Conservation (phyloP, 2,113 vertebrate genomes). For the Percopsis transmontana region DNA sequence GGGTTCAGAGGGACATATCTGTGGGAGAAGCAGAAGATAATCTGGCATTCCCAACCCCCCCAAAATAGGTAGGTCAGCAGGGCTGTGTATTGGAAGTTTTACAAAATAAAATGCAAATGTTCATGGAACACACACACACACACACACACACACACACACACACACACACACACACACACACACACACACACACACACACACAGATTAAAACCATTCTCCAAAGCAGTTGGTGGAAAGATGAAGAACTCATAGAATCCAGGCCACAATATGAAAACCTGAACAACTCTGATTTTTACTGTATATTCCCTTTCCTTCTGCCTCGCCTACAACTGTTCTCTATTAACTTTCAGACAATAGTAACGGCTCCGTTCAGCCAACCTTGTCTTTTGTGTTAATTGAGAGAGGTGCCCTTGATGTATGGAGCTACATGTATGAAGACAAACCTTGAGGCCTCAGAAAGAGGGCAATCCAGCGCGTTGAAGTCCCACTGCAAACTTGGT, state of each 20-base stretch:
- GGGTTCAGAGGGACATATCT: neutral
- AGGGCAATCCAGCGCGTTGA: conserved; percentile 12
- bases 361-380: conserved; percentile 1
- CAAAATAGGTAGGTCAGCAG: conserved; percentile 33
- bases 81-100: conserved; percentile 14
- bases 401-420: conserved; percentile 40
- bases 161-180: conserved; percentile 6
- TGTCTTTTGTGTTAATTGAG: conserved; percentile 31
- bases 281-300: conserved; percentile 1
- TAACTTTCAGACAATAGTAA: conserved; percentile 2
- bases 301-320: conserved; percentile 15
- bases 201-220: conserved; percentile 55
- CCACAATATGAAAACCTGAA: conserved; percentile 16
- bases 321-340: neutral
- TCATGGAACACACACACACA: conserved; percentile 29
- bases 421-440: conserved; percentile 30
- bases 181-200: conserved; percentile 18
- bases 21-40: conserved; percentile 20
- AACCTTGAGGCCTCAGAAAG: conserved; percentile 23
- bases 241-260: conserved; percentile 7
- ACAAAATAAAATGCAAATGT: conserved; percentile 38
- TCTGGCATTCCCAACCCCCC: conserved; percentile 5
- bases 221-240: conserved; percentile 31
- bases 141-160: conserved; percentile 29
- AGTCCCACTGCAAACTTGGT: conserved; percentile 9